Base-by-base conservation (phyloP, 2,888 invertebrate species). In the Cylloceria caligata region DNA sequence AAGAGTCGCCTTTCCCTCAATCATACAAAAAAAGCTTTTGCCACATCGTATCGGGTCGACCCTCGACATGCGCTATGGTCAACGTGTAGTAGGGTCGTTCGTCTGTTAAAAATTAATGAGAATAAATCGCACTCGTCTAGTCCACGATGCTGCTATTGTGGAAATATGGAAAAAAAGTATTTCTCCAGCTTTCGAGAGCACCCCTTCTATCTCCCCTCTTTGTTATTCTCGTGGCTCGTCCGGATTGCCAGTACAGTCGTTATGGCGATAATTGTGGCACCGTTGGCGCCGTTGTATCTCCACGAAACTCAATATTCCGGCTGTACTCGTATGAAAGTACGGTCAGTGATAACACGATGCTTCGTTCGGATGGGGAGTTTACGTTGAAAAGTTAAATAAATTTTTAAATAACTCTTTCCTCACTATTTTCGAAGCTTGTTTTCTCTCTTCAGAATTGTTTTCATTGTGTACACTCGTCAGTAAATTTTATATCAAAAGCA, bases 81-180 rank as follows among this genome's bases (percentile, higher is more conserved):
- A 55, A 72, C 42, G 67, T 52, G 19, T 55, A 16, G 49, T 57
- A 30, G 27, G 34, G 52, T 39, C 24, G 49, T 55, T 49, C 42
- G 21, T 30, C 60, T 60, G 60, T 81, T 71, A 81, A 81, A 81
- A 76, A 72, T 81, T 81, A 76, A 81, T 77, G 76, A 81, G 81
- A 68, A 81, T 45, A 64, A 81, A 76, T 76, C 72, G 80, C 65
- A 49, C 64, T 65, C 49, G 64, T 65, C 65, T 39, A 47, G 64
- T 24, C 27, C 36, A 24, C 71, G 64, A 47, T 64, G 73, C 73
- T 49, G 30, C 16, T 30, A 16, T 60, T 30, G 34, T 45, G 39
- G 30, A 16, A 68, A 76, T 67, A 45, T 45, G 45, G 47, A 30
- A 68, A 65, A 42, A 68, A 76, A 72, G 39, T 72, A 76, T 72